Conservation (phyloP, 92 coral and sea anemone species). For the Epizoanthus rinbou region DNA sequence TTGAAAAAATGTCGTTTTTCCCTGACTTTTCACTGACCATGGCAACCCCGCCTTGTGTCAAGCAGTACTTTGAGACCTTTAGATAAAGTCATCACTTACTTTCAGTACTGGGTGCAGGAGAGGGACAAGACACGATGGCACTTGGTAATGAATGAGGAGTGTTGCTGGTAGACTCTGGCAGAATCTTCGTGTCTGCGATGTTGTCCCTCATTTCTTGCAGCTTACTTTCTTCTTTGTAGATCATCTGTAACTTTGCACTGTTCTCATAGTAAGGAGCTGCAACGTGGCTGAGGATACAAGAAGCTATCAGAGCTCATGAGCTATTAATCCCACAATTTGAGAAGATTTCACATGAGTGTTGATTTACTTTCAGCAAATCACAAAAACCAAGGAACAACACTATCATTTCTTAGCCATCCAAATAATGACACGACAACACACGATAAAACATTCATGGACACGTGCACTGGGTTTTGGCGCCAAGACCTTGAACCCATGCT, state of each 20-base stretch:
- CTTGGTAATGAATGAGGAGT: background rate
- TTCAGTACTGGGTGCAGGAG: slow-evolving; percentile 38
- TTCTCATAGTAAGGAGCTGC: slow-evolving; percentile 67
- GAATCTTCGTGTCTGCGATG: slow-evolving; percentile 5
- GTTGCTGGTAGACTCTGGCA: background rate
- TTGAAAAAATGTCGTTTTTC: too few species aligned
- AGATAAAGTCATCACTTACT: background rate
- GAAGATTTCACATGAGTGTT: too few species aligned
- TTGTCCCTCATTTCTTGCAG: slow-evolving; percentile 55
- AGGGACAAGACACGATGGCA: slow-evolving; percentile 37
- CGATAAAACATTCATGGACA: too few species aligned
- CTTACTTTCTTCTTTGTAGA: slow-evolving; percentile 63
- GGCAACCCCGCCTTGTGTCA: too few species aligned
- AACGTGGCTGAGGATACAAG: slow-evolving; percentile 49
- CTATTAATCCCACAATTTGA: background rate
- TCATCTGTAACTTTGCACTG: slow-evolving; percentile 47
- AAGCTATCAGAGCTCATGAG: background rate
- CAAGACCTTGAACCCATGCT: too few species aligned
- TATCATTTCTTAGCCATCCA: too few species aligned
- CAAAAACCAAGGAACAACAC: too few species aligned
- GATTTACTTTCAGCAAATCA: too few species aligned
- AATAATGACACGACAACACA: too few species aligned
- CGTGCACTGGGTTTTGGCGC: too few species aligned
- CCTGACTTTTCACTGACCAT: too few species aligned
- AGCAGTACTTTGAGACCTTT: too few species aligned